These are phyloP conservation scores for Microctenopoma steveboyesi DNA, from an alignment of 2,797 vertebrate genomes.

Conservation along the genomic window DNA sequence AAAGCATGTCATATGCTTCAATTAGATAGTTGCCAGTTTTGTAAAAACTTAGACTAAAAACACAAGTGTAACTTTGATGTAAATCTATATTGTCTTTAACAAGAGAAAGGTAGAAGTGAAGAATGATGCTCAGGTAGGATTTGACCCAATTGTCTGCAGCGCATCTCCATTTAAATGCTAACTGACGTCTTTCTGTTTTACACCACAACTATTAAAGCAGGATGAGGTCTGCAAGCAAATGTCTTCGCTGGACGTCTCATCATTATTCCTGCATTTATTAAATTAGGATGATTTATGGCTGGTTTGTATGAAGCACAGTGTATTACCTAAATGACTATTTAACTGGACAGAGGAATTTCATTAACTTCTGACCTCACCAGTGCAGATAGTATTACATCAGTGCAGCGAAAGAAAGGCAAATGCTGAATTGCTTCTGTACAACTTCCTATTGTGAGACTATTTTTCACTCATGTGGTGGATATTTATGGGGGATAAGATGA, in stretches of 20 bases:
- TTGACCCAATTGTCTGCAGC: slow-evolving; percentile 75
- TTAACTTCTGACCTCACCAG: slow-evolving; percentile 85
- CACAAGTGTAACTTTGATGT: too few species aligned
- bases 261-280: slow-evolving; percentile 87
- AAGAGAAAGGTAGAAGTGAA: slow-evolving; percentile 27
- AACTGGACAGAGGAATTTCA: slow-evolving; percentile 86
- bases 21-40: slow-evolving; percentile 58
- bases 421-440: slow-evolving; percentile 36
- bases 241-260: slow-evolving; percentile 80
- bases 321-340: slow-evolving; percentile 85
- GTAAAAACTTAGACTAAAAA: too few species aligned
- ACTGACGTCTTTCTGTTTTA: slow-evolving; percentile 82
- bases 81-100: neutral
- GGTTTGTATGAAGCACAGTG: slow-evolving; percentile 71
- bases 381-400: slow-evolving; percentile 66
- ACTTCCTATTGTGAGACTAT: slow-evolving; percentile 23
- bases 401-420: slow-evolving; percentile 49
- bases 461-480: slow-evolving; percentile 7
- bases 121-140: slow-evolving; percentile 62
- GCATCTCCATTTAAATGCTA: slow-evolving; percentile 75
- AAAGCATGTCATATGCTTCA: slow-evolving; percentile 50
- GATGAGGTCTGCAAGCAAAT: slow-evolving; percentile 80
- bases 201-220: slow-evolving; percentile 75
- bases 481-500: neutral
- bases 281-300: slow-evolving; percentile 87